These are phyloP conservation scores for Rallus limicola DNA, from an alignment of 2,113 vertebrate species.

Conservation along the genomic window DNA sequence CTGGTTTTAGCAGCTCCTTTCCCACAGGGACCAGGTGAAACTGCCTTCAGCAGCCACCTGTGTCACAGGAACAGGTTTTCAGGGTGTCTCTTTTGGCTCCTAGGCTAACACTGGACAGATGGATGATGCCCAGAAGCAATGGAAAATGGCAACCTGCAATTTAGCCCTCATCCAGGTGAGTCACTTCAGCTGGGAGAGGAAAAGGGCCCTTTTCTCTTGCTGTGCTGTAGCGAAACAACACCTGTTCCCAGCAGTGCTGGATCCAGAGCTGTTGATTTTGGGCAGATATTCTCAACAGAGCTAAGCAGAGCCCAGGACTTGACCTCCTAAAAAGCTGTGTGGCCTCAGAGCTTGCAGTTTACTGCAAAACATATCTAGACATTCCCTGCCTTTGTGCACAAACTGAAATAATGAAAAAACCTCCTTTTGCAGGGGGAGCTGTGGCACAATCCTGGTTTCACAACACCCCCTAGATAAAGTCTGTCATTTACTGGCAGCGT, in stretches of 20 bases:
- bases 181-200: background rate
- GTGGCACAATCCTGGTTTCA: background rate
- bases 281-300: background rate
- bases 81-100: constrained; percentile 14
- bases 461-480: background rate
- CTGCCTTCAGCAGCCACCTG: background rate
- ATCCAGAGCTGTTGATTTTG: background rate
- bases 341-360: background rate
- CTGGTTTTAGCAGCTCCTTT: background rate
- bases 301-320: background rate
- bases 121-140: constrained; percentile 83
- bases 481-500: background rate
- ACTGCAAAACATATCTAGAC: background rate
- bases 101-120: constrained; percentile 92
- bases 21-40: background rate
- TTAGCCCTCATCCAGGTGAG: constrained; percentile 91
- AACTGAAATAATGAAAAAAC: background rate
- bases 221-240: background rate
- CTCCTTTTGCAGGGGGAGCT: background rate
- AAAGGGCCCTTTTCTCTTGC: background rate
- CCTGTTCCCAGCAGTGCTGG: background rate
- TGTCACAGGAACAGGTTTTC: background rate
- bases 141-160: constrained; percentile 88
- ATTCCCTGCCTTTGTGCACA: background rate
- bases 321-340: background rate